A percentile compares a stretch with the other conserved stretches of the same genome.
Conservation (phyloP, 2,113 vertebrate genomes). For the Pagrus major region DNA sequence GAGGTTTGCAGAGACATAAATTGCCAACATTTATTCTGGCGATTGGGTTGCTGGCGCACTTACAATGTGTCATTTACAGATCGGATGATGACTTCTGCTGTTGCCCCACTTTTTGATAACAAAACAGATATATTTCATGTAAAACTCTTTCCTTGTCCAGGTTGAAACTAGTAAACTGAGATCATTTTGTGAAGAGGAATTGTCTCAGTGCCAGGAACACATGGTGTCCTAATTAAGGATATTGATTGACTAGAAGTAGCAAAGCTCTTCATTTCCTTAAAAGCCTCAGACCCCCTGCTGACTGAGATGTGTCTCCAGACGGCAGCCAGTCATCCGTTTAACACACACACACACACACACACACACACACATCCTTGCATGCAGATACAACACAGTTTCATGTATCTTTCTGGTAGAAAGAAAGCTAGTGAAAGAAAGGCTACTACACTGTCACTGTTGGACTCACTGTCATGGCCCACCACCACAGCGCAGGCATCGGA, state of each 20-base stretch:
- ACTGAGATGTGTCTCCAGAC: slow-evolving; percentile 63
- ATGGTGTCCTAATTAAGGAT: slow-evolving; percentile 63
- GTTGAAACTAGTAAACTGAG: slow-evolving; percentile 3
- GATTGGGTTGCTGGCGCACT: neutral
- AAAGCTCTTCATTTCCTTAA: slow-evolving; percentile 66
- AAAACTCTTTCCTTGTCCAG: neutral
- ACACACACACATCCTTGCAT: neutral
- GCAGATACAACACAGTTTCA: neutral
- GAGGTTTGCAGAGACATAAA: no score
- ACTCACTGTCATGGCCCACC: slow-evolving; percentile 90
- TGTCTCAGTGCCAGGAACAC: slow-evolving; percentile 42
- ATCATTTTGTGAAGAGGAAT: slow-evolving; percentile 6
- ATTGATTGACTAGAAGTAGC: slow-evolving; percentile 41
- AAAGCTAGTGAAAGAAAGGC: slow-evolving; percentile 10
- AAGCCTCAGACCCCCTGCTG: slow-evolving; percentile 68
- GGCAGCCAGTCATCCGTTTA: slow-evolving; percentile 49
- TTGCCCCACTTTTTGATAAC: neutral
- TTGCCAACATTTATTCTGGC: no score
- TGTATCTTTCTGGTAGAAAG: neutral
- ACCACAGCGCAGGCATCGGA: slow-evolving; percentile 90
- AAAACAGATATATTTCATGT: neutral
- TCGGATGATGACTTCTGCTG: neutral
- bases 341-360: slow-evolving; percentile 7
- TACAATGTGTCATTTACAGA: neutral
- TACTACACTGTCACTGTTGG: slow-evolving; percentile 44